Evolutionary conservation across 2,888 invertebrate species (phyloP), one percentile per base, ranked within the genome.

Genomic region (Spodoptera littoralis): DNA sequence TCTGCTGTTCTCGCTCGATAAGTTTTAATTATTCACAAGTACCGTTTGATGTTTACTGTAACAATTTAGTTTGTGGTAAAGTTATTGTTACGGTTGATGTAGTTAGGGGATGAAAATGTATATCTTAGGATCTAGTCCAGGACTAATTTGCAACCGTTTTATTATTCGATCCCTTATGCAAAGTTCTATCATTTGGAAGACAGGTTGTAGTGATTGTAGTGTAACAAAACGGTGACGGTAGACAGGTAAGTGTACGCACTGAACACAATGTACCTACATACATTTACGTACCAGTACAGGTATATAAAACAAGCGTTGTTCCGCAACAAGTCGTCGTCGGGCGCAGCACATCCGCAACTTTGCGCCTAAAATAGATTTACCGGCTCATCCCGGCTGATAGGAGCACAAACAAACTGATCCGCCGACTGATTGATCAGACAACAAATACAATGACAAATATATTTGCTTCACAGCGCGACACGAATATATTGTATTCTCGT

Each of bases 391-490:
- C 50, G 24, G 4, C 12, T 51, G 58, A 55, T 60, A 47, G 57
- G 11, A 30, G 44, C 50, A 57, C 49, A 55, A 71, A 62, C 66
- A 71, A 75, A 54, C 50, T 53, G 76, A 62, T 76, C 59, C 12
- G 51, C 11, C 46, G 55, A 56, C 27, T 76, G 66, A 73, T 76
- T 50, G 66, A 73, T 71, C 76, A 66, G 57, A 45, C 30, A 54
- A 57, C 60, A 75, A 75, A 73, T 70, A 60, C 59, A 59, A 48
- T 75, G 61, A 62, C 76, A 73, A 61, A 65, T 56, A 62, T 57
- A 62, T 76, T 73, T 18, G 46, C 13, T 53, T 41, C 41, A 46
- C 11, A 45, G 41, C 13, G 53, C 8, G 48, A 30, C 60, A n/a
- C 45, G n/a, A 24, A 68, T 57, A 44, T 51, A 69, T 70, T 57